Evolutionary conservation across 64 coral and sea anemone genomes (phyloP), one percentile per base, ranked within the genome.

Genomic region (Trachythela sp.): DNA sequence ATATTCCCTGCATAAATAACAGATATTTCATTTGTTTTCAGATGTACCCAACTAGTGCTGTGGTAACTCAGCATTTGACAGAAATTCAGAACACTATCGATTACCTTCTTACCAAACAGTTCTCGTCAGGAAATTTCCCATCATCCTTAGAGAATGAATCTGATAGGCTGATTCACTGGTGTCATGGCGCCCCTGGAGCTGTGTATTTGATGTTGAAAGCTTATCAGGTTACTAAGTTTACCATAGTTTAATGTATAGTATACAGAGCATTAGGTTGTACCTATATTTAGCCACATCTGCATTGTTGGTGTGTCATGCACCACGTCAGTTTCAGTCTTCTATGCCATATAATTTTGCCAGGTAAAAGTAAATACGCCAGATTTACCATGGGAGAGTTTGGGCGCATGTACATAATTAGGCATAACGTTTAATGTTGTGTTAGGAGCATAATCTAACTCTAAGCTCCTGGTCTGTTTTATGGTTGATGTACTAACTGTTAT

Each of bases 151-250:
- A 94, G 40, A 98, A 67, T 54, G 38, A 58, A 30, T 83, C 80
- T 20, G 95, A 98, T 85, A 98, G 91, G 52, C 75, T 98, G 6
- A 35, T 94, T 36, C 95, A 98, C 71, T 98, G 95, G 95, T 98
- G 95, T 40, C 95, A 98, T 84, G 95, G 95, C 17, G 95, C 95
- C 13, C 93, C 95, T 52, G 95, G 95, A 39, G 89, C 93, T 34
- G 87, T 94, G 48, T 86, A 98, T 50, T 84, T 98, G 9, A 92
- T 98, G 93, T 54, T 94, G 52, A 98, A 94, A 86, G 91, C 95
- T 32, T 90, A 94, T 70, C 85, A 94, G 95, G 95, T 98, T 52
- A 38, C 7, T 20, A 49, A 54, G 8, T 13, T 15, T 14, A 85
- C 56, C 8, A 64, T 64, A 2, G 22, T 64, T 8, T 64, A 8